Evolutionary conservation across 2,797 vertebrate species (phyloP).

Genomic region (Microctenopoma steveboyesi): DNA sequence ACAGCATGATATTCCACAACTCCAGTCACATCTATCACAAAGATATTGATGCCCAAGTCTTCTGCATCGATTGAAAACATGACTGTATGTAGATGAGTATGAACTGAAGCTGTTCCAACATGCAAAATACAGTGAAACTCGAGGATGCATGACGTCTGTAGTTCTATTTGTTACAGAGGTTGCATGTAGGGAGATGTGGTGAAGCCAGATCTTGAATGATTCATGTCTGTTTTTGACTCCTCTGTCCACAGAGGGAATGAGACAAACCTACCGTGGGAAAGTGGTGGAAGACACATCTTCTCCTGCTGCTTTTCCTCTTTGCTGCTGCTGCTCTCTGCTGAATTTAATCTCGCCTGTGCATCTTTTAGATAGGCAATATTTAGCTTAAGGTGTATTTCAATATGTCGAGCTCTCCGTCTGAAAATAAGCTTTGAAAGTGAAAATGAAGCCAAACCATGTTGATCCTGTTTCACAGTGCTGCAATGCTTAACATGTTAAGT

Average conservation of each 20-base stretch:
- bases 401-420: not conserved
- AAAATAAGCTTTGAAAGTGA: slow-evolving; percentile 3
- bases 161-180: slow-evolving; percentile 30
- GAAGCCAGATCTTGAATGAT: slow-evolving; percentile 69
- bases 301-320: slow-evolving; percentile 8
- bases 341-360: slow-evolving; percentile 23
- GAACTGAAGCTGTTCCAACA: not conserved
- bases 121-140: slow-evolving; percentile 7
- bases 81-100: no score
- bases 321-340: slow-evolving; percentile 22
- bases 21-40: no score
- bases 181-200: slow-evolving; percentile 39
- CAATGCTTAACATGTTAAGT: no score
- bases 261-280: slow-evolving; percentile 27
- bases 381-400: slow-evolving; percentile 4
- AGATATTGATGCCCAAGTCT: not conserved
- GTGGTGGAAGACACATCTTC: slow-evolving; percentile 15
- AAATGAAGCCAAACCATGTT: not conserved
- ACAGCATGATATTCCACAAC: no score
- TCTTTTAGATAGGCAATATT: not conserved
- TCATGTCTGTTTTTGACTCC: slow-evolving; percentile 67
- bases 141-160: slow-evolving; percentile 20
- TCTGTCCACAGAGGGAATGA: slow-evolving; percentile 36
- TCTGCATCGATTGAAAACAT: not conserved
- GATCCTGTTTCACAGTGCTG: no score